Evolutionary conservation across 2,888 invertebrate genomes (phyloP).

Genomic region (Diaperis boleti): DNA sequence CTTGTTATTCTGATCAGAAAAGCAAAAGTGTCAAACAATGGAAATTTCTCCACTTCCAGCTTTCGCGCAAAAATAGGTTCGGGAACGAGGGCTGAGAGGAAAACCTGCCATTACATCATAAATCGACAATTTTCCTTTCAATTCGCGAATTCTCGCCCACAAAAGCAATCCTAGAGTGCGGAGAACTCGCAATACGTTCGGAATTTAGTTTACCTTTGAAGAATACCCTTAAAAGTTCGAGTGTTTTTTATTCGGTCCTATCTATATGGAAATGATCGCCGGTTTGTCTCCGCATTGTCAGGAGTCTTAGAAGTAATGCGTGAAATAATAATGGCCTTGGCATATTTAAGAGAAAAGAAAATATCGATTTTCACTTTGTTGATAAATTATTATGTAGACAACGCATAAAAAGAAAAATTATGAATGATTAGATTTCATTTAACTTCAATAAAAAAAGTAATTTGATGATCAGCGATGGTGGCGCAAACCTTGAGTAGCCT

Average conservation of each 20-base stretch:
- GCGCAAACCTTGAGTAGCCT: too few relatives aligned
- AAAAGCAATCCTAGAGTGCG: conserved; percentile 56
- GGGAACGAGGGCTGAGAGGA: conserved; percentile 39
- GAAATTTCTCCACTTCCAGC: conserved; percentile 26
- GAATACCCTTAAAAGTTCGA: conserved; percentile 51
- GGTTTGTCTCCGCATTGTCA: conserved; percentile 34
- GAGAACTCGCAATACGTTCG: conserved; percentile 56
- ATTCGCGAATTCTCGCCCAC: conserved; percentile 57
- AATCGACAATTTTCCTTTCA: conserved; percentile 62
- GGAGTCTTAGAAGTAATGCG: conserved; percentile 32
- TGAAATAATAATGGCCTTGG: too few relatives aligned
- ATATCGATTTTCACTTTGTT: too few relatives aligned
- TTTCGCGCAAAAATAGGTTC: conserved; percentile 42
- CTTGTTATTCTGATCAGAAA: conserved; percentile 6
- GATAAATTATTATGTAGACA: too few relatives aligned
- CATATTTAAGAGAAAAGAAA: too few relatives aligned
- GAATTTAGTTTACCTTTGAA: conserved; percentile 57
- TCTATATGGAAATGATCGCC: conserved; percentile 53
- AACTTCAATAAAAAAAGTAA: too few relatives aligned
- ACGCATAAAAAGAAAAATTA: too few relatives aligned
- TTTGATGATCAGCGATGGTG: too few relatives aligned
- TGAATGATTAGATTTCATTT: too few relatives aligned
- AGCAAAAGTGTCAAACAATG: conserved; percentile 26
- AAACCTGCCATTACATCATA: conserved; percentile 57
- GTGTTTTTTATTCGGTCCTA: conserved; percentile 52